These are phyloP conservation scores for Meleagris gallopavo DNA, from an alignment of 2,113 vertebrate species.

Conservation along the genomic window DNA sequence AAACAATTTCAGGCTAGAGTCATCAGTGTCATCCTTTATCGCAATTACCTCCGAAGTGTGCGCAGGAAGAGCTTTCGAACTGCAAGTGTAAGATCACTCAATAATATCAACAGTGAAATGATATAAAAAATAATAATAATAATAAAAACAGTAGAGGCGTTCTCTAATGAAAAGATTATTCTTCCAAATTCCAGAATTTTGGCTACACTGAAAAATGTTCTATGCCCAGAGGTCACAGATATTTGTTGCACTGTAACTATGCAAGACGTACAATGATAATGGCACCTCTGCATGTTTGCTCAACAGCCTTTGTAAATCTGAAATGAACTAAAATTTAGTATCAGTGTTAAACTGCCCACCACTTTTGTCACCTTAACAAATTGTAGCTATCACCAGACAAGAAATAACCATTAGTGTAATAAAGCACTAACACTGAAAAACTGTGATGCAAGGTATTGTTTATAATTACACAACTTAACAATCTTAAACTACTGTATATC, in stretches of 20 bases:
- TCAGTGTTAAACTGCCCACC: background rate
- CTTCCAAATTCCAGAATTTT: background rate
- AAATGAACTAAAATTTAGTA: background rate
- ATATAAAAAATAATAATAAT: conserved; percentile 69
- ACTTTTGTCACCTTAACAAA: background rate
- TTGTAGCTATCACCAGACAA: background rate
- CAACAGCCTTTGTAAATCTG: background rate
- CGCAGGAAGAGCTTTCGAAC: conserved; percentile 91
- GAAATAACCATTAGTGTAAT: conserved; percentile 24
- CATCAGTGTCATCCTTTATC: conserved; percentile 94
- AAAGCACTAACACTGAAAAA: conserved; percentile 1
- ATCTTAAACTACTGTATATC: background rate
- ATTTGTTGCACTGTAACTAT: background rate
- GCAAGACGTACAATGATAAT: background rate
- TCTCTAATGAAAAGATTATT: background rate
- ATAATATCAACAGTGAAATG: conserved; percentile 91
- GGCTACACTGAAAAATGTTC: background rate
- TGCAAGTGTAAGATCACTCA: conserved; percentile 89
- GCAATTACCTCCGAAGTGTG: conserved; percentile 93
- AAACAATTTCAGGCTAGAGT: conserved; percentile 98
- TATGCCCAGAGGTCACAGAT: background rate
- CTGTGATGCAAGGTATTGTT: background rate
- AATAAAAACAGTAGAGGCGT: background rate
- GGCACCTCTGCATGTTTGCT: background rate
- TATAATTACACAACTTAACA: background rate